Conservation (phyloP, 2,113 vertebrate species). For the Megaleporinus macrocephalus region DNA sequence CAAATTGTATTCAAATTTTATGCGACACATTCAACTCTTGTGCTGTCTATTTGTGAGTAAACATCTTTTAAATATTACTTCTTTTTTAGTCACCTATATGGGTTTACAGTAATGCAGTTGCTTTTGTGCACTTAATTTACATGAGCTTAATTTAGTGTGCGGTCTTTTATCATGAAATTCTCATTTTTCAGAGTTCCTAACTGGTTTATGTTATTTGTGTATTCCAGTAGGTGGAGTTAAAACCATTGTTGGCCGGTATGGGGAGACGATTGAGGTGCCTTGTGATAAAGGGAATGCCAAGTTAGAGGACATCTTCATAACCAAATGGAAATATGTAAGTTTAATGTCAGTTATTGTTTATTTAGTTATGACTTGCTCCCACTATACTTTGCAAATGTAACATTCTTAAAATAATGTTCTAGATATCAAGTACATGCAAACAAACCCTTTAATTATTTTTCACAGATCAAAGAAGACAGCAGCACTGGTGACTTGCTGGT, state of each 20-base stretch:
- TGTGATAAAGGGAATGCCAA: constrained; percentile 72
- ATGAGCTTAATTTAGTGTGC: background rate
- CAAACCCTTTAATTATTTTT: constrained; percentile 22
- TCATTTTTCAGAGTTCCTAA: background rate
- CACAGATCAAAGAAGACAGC: constrained; percentile 64
- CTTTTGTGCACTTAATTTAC: background rate
- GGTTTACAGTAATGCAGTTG: background rate
- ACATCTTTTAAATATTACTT: background rate
- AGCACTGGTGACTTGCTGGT: constrained; percentile 65
- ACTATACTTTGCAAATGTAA: background rate
- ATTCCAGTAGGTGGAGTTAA: constrained; percentile 79
- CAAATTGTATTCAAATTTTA: constrained; percentile 33
- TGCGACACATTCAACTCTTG: background rate
- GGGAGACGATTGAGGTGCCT: constrained; percentile 87
- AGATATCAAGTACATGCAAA: constrained; percentile 15
- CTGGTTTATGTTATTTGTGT: constrained; percentile 48
- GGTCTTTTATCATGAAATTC: background rate
- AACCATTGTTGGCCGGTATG: constrained; percentile 83
- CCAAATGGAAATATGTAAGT: constrained; percentile 99
- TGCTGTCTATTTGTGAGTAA: background rate
- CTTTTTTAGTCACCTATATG: no score
- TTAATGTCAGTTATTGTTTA: constrained; percentile 18
- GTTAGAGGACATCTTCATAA: constrained; percentile 74
- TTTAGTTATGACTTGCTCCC: background rate
- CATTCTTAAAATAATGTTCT: background rate